Evolutionary conservation across 2,113 vertebrate genomes (phyloP), one percentile per base, ranked within the genome.

Genomic region (Motacilla tschutschensis): DNA sequence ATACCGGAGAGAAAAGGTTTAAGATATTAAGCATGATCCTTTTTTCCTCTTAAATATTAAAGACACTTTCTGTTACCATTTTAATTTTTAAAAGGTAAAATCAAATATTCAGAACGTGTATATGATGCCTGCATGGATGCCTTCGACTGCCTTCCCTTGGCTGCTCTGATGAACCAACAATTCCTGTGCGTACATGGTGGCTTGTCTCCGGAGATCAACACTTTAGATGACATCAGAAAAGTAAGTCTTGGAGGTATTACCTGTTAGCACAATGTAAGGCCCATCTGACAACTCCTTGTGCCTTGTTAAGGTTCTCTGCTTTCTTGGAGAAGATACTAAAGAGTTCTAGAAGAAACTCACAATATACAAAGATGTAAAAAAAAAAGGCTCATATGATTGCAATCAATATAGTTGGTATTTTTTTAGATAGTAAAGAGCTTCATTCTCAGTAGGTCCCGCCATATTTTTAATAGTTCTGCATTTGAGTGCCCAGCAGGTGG

Each of bases 61-160:
- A 33, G 51, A 5, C 17, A 9, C 5, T 88, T 92, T 67, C 60
- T 94, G 41, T 75, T 83, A 62, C 66, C n/a, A 19, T 79, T 44
- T 93, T 75, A 50, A 94, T 69, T 55, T 95, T 92, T 91, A 76
- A 97, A 97, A 99, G 99, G 99, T 99, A 99, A 98, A 98, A 99
- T 99, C 97, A 99, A 99, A 97, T 99, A 99, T 98, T 99, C 99
- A 83, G 99, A 99, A 97, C 97, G 98, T 43, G 98, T 99, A 71
- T 99, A 99, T 83, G 99, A 99, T 33, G 98, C 98, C 91, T 99
- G 99, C 94, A 99, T 99, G 99, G 99, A 99, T 86, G 99, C 99
- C 97, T 99, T 99, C 3, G 99, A 99, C 97, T 99, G 99, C 98
- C 98, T 99, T 95, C 99, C 99, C 20, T 93, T 99, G 98, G 98